phyloP scores from a whole-genome alignment of 35 echinoderm and acorn worm genomes.

The Apostichopus californicus region DNA sequence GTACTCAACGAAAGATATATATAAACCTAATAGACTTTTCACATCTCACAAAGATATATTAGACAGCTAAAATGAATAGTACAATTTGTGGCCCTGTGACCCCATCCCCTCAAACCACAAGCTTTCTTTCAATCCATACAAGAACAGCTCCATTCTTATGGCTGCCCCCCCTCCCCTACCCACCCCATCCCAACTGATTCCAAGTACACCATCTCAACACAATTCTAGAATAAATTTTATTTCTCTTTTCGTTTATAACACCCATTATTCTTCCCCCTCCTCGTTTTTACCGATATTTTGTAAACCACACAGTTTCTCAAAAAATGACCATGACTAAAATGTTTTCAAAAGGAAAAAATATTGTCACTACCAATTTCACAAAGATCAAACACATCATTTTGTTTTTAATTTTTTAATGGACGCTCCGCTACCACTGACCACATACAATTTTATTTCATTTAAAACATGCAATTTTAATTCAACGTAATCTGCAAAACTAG shows the following conservation, averaged over 20 bases:
- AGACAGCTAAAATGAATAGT: too few relatives aligned
- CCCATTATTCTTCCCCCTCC: too few relatives aligned
- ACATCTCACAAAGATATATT: too few relatives aligned
- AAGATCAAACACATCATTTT: conserved; percentile 18
- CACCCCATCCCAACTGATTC: background rate
- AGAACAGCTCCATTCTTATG: too few relatives aligned
- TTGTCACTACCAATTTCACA: background rate
- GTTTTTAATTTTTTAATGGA: background rate
- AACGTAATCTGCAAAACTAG: conserved; percentile 36
- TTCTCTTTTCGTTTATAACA: too few relatives aligned
- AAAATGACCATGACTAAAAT: background rate
- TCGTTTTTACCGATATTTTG: background rate
- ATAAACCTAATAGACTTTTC: too few relatives aligned
- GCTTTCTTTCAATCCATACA: too few relatives aligned
- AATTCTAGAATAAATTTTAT: too few relatives aligned
- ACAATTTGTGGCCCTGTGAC: too few relatives aligned
- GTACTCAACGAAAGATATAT: too few relatives aligned
- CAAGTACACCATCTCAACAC: background rate
- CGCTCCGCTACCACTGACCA: background rate
- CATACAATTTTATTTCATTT: background rate
- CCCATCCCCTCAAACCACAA: too few relatives aligned
- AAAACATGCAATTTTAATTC: background rate
- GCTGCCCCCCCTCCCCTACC: too few relatives aligned
- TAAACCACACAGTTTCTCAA: background rate
- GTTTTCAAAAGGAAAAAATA: background rate